Percentiles rank a stretch among this genome's conserved stretches.
Evolutionary conservation across 2,888 invertebrate genomes (phyloP).

Genomic region (Chalcis sispes): DNA sequence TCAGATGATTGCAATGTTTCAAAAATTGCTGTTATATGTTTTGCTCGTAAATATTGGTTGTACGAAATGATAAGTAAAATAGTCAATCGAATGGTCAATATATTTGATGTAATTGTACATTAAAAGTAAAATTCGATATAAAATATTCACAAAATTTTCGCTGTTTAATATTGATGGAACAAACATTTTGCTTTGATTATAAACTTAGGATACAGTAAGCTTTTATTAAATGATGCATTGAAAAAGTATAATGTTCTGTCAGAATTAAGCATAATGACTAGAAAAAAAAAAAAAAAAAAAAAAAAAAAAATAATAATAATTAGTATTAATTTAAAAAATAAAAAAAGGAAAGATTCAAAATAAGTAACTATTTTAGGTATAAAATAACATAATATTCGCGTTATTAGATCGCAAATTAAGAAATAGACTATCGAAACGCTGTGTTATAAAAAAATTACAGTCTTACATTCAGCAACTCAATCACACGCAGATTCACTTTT

Average conservation of each 20-base stretch:
- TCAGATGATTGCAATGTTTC: constrained; percentile 6
- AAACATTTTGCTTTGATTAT: constrained; percentile 34
- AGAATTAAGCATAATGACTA: constrained; percentile 46
- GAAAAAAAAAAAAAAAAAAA: too few relatives aligned
- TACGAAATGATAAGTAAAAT: constrained; percentile 24
- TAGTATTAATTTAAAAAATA: constrained; percentile 16
- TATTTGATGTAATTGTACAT: constrained; percentile 18
- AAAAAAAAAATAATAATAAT: too few relatives aligned
- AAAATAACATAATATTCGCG: constrained; percentile 45
- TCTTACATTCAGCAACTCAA: constrained; percentile 39
- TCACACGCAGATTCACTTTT: constrained; percentile 44
- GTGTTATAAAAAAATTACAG: constrained; percentile 45
- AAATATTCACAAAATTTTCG: constrained; percentile 38
- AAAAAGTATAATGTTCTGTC: constrained; percentile 28
- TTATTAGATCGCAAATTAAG: constrained; percentile 37
- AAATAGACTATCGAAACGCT: constrained; percentile 39
- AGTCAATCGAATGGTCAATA: constrained; percentile 36
- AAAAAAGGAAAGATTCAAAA: constrained; percentile 20
- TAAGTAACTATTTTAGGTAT: constrained; percentile 33
- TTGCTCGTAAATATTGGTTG: too few relatives aligned
- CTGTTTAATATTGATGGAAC: constrained; percentile 21
- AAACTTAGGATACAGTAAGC: constrained; percentile 43
- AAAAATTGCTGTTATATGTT: too few relatives aligned
- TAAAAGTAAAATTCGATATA: constrained; percentile 22
- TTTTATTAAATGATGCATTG: constrained; percentile 28